A percentile compares a stretch with the other conserved stretches of the same genome.
Evolutionary conservation across 2,113 vertebrate species (phyloP).

Genomic region (Pomatostomus ruficeps): DNA sequence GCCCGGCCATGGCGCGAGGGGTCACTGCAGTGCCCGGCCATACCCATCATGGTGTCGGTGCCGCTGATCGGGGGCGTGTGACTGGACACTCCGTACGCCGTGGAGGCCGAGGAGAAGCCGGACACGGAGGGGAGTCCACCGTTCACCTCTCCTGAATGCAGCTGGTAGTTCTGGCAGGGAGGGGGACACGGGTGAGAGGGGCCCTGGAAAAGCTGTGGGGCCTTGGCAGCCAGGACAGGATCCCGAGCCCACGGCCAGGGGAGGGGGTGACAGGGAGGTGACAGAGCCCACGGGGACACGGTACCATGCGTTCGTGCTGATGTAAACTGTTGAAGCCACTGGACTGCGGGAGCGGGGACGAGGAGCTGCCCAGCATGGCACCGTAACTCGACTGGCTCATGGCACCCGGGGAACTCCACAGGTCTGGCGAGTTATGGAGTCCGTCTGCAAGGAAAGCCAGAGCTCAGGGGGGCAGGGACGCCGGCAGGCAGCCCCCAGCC

Average conservation of each 20-base stretch:
- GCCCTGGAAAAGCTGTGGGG: background rate
- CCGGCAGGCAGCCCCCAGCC: fast-evolving
- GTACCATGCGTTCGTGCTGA: slow-evolving; percentile 93
- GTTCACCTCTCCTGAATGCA: slow-evolving; percentile 89
- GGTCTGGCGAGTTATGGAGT: slow-evolving; percentile 77
- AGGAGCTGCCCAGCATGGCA: slow-evolving; percentile 84
- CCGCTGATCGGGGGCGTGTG: slow-evolving; percentile 89
- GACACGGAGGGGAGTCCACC: slow-evolving; percentile 76
- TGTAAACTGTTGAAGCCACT: slow-evolving; percentile 86
- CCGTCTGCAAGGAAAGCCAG: slow-evolving; percentile 55
- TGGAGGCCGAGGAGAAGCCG: slow-evolving; percentile 82
- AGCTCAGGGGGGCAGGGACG: background rate
- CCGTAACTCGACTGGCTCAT: slow-evolving; percentile 87
- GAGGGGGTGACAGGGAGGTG: background rate
- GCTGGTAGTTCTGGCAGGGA: slow-evolving; percentile 85
- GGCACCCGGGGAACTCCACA: slow-evolving; percentile 85
- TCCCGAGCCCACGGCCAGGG: fast-evolving
- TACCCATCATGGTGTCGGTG: slow-evolving; percentile 87
- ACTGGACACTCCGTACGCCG: slow-evolving; percentile 82
- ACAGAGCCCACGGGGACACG: background rate
- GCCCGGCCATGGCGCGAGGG: fast-evolving
- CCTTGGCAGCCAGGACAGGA: background rate
- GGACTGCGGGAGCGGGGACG: slow-evolving; percentile 84
- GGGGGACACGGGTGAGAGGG: slow-evolving; percentile 32
- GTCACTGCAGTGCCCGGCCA: fast-evolving